Conservation (phyloP, 2,797 vertebrate species). For the Odontamblyopus rebecca region DNA sequence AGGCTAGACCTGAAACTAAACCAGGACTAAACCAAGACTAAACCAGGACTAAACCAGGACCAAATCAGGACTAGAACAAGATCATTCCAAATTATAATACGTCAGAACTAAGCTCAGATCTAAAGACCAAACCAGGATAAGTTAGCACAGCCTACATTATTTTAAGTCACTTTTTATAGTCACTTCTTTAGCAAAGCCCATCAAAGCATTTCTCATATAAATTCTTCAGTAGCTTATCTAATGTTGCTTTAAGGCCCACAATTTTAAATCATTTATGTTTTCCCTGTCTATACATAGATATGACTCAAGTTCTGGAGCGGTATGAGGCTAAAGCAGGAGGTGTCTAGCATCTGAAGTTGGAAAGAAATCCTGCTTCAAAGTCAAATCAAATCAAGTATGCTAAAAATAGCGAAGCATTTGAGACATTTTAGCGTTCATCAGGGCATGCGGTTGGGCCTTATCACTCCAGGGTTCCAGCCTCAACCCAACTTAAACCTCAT, state of each 20-base stretch:
- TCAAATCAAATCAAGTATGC: constrained; percentile 39
- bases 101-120: too few species aligned
- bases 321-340: constrained; percentile 12
- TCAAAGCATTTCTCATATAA: constrained; percentile 6
- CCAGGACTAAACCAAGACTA: too few species aligned
- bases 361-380: constrained; percentile 43
- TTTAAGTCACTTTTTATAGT: too few species aligned
- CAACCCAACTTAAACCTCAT: constrained; percentile 37
- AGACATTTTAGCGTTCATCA: constrained; percentile 27
- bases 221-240: constrained; percentile 9
- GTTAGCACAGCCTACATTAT: too few species aligned
- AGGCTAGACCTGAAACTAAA: too few species aligned
- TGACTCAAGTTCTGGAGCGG: constrained; percentile 7
- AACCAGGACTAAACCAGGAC: too few species aligned
- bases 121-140: too few species aligned
- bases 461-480: constrained; percentile 27
- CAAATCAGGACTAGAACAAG: too few species aligned
- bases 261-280: constrained; percentile 23
- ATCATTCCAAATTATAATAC: too few species aligned
- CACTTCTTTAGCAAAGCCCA: not conserved
- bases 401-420: constrained; percentile 46
- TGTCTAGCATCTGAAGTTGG: constrained; percentile 18
- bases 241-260: constrained; percentile 1
- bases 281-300: constrained; percentile 19
- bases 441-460: constrained; percentile 28